phyloP scores from a whole-genome alignment of 2,113 vertebrate genomes.

The Sinocyclocheilus rhinocerous region DNA sequence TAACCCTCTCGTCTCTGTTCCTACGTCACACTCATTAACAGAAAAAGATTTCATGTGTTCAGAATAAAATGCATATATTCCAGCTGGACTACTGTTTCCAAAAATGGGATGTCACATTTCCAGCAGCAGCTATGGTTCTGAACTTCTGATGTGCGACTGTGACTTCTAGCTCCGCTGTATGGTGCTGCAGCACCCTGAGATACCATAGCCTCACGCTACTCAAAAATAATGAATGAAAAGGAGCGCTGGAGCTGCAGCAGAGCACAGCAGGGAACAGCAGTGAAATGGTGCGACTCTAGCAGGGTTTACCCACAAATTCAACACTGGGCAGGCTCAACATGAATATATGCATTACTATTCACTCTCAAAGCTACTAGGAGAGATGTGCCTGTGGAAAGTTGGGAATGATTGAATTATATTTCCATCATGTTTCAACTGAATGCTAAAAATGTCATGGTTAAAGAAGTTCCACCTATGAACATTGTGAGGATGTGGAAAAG shows the following conservation, averaged over 20 bases:
- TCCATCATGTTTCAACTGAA: background rate
- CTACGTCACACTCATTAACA: background rate
- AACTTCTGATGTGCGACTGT: conserved; percentile 27
- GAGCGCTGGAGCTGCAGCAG: conserved; percentile 18
- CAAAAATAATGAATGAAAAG: conserved; percentile 49
- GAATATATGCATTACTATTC: conserved; percentile 29
- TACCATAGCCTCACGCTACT: conserved; percentile 4
- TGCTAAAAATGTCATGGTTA: background rate
- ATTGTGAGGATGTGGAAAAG: background rate
- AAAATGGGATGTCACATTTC: background rate
- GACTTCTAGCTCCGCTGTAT: conserved; percentile 40
- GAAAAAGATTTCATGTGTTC: background rate
- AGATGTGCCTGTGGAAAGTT: background rate
- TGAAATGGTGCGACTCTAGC: conserved; percentile 9
- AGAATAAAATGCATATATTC: background rate
- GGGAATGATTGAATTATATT: background rate
- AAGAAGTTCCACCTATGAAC: background rate
- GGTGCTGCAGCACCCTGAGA: background rate
- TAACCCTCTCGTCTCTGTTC: background rate
- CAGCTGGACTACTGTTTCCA: background rate
- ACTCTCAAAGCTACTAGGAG: conserved; percentile 8
- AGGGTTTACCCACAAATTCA: conserved; percentile 32
- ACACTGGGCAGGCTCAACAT: conserved; percentile 22
- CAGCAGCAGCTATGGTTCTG: conserved; percentile 7
- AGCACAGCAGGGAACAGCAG: conserved; percentile 16